Conservation (phyloP, 1,140 invertebrate genomes). For the Ceratosolen solmsi region DNA sequence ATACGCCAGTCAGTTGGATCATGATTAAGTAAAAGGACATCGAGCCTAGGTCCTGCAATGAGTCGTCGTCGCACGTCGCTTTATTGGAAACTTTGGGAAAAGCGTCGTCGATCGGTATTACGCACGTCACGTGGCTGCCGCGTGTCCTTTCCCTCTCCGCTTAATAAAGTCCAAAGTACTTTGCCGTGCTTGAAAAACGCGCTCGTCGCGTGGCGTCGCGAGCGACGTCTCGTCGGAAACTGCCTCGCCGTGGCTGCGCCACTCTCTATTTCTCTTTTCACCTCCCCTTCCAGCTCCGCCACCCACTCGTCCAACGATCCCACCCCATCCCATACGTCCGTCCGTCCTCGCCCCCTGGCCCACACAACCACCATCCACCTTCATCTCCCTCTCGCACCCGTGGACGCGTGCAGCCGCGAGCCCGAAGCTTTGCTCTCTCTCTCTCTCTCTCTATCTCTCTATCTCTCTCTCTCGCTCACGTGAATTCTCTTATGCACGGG, state of each 20-base stretch:
- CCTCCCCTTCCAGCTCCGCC: background rate
- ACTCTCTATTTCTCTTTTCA: background rate
- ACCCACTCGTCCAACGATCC: background rate
- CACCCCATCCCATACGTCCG: background rate
- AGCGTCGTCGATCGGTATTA: background rate
- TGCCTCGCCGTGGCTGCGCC: constrained; percentile 49
- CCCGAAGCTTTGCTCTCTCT: background rate
- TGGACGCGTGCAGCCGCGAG: background rate
- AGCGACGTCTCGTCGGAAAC: constrained; percentile 65
- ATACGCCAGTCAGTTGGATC: no score
- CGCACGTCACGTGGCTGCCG: constrained; percentile 28
- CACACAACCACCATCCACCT: background rate
- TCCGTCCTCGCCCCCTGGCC: background rate
- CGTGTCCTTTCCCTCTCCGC: constrained; percentile 21
- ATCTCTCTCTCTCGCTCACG: background rate
- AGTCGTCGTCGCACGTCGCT: no score
- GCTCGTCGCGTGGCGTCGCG: constrained; percentile 55
- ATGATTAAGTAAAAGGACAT: no score
- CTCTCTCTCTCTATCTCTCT: background rate
- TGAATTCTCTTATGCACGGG: constrained; percentile 15
- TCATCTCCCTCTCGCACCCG: background rate
- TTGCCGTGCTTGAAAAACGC: background rate
- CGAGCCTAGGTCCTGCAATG: no score
- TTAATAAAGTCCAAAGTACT: background rate
- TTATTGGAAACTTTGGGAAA: no score